Evolutionary conservation across 2,888 invertebrate species (phyloP).

Genomic region (Pantelozetes paolii): DNA sequence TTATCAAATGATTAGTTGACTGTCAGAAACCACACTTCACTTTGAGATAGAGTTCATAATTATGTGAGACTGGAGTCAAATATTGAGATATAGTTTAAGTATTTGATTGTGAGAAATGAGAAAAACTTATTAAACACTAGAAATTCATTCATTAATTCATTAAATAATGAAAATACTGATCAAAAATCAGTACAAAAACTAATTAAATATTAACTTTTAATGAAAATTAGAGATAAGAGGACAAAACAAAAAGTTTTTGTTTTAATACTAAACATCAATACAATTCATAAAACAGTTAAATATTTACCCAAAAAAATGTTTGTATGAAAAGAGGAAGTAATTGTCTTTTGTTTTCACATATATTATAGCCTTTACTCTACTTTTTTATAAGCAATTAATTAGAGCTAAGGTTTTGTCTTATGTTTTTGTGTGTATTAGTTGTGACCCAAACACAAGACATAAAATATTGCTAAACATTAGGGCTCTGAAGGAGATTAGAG

Average conservation of each 20-base stretch:
- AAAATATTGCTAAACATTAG: neutral
- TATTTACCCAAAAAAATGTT: neutral
- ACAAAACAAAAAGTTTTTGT: neutral
- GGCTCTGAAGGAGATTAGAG: neutral
- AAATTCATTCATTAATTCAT: neutral
- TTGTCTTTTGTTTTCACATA: neutral
- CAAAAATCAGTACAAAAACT: neutral
- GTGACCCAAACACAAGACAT: neutral
- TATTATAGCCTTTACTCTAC: neutral
- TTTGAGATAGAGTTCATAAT: neutral
- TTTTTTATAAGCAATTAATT: slow-evolving; percentile 6
- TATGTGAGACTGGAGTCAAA: no score
- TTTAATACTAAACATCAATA: neutral
- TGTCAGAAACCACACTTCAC: neutral
- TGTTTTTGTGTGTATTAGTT: neutral
- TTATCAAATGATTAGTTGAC: neutral
- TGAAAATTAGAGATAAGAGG: neutral
- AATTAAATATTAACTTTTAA: neutral
- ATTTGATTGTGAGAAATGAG: no score
- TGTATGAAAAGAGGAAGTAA: neutral
- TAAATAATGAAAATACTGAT: neutral
- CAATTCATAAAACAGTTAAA: neutral
- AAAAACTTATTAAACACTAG: neutral
- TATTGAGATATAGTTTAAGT: no score
- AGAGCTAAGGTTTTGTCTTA: neutral